These are phyloP conservation scores for Loris lydekkerianus DNA, from an alignment of 2,797 vertebrate genomes.

Conservation along the genomic window DNA sequence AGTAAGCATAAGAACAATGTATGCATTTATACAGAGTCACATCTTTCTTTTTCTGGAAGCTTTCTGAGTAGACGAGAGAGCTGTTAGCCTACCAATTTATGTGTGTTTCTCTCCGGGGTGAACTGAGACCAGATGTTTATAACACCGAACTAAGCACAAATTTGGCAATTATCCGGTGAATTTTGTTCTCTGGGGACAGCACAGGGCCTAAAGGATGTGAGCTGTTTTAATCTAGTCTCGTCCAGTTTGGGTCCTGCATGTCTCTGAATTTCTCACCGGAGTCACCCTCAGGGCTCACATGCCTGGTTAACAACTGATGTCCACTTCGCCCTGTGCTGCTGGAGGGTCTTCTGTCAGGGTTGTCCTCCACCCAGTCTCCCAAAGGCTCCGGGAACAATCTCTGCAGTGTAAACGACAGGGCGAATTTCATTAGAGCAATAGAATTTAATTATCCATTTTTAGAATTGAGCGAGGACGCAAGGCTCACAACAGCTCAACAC, in stretches of 20 bases:
- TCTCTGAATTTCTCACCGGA: background rate
- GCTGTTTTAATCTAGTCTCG: background rate
- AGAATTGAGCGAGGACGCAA: slow-evolving; percentile 64
- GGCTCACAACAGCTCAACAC: slow-evolving; percentile 69
- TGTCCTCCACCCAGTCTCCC: background rate
- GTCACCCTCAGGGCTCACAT: background rate
- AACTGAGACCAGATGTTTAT: slow-evolving; percentile 55
- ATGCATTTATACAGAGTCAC: slow-evolving; percentile 29
- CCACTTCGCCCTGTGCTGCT: background rate
- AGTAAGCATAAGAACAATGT: slow-evolving; percentile 3
- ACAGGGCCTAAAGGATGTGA: background rate
- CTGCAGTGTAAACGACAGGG: slow-evolving; percentile 63
- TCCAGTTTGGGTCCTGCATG: background rate
- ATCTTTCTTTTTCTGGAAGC: slow-evolving; percentile 68
- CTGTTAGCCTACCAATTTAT: slow-evolving; percentile 60
- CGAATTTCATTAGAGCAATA: slow-evolving; percentile 78
- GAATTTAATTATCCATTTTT: slow-evolving; percentile 84
- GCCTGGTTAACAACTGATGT: background rate
- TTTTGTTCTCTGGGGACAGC: slow-evolving; percentile 47
- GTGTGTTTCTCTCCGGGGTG: slow-evolving; percentile 59
- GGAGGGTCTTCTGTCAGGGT: background rate
- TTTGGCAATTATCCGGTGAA: slow-evolving; percentile 47
- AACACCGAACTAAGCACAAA: slow-evolving; percentile 46
- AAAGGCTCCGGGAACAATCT: background rate
- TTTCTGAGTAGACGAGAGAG: slow-evolving; percentile 63